A percentile compares a stretch with the other conserved stretches of the same genome.
Conservation (phyloP, 2,113 vertebrate genomes). For the human region DNA sequence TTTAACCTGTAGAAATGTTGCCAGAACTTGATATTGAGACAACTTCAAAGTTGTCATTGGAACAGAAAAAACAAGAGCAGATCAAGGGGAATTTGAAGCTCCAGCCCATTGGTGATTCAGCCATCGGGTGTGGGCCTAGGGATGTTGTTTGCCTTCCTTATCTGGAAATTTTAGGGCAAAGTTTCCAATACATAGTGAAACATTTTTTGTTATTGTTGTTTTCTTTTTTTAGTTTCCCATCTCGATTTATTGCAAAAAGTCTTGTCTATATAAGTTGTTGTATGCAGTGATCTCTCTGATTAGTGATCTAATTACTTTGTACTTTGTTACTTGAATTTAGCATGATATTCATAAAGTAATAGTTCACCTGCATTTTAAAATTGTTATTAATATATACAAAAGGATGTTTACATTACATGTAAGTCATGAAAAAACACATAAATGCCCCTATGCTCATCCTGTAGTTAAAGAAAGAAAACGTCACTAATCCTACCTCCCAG, state of each 20-base stretch:
- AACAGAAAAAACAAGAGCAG: conserved; percentile 26
- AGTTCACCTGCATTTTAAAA: neutral
- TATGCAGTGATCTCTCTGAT: neutral
- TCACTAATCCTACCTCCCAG: fast-evolving
- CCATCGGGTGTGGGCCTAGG: neutral
- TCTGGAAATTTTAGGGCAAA: conserved; percentile 44
- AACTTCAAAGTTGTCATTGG: neutral
- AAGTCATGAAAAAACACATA: neutral
- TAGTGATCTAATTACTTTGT: neutral
- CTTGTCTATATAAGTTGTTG: neutral
- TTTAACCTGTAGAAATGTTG: neutral
- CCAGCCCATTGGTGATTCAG: neutral
- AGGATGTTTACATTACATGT: neutral
- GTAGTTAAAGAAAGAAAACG: neutral
- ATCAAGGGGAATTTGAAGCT: conserved; percentile 15
- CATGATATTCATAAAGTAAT: neutral
- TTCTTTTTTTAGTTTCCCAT: neutral
- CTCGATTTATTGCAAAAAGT: neutral
- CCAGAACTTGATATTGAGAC: neutral
- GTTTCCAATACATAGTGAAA: conserved; percentile 37
- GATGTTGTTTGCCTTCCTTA: conserved; percentile 37
- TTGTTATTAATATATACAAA: neutral
- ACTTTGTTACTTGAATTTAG: neutral
- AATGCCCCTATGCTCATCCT: neutral
- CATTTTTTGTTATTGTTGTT: neutral